phyloP scores from a whole-genome alignment of 2,888 invertebrate species.

The Ophion slaviceki region DNA sequence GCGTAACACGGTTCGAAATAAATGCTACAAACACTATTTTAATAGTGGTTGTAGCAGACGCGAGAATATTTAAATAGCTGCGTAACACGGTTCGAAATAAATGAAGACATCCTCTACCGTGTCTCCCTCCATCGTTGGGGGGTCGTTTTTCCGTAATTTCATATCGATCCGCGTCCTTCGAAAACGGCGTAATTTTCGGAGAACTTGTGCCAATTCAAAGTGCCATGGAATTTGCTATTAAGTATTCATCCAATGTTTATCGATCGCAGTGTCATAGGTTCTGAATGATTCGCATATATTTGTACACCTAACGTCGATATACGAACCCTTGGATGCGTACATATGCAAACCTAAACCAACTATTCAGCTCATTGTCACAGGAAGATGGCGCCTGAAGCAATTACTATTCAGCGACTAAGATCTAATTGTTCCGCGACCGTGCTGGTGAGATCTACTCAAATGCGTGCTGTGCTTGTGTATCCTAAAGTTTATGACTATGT shows the following conservation, averaged over 20 bases:
- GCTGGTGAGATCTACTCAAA: conserved; percentile 30
- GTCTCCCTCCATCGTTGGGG: neutral
- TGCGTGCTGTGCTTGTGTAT: conserved; percentile 22
- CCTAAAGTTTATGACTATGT: conserved; percentile 16
- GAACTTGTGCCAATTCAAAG: neutral
- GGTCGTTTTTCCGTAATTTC: neutral
- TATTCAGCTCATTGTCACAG: conserved; percentile 42
- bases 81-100: conserved; percentile 4
- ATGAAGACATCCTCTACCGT: neutral
- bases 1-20: neutral
- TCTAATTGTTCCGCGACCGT: conserved; percentile 53
- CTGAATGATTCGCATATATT: neutral
- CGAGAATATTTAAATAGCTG: conserved; percentile 30
- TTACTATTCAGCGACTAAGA: conserved; percentile 52
- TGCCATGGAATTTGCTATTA: too few relatives aligned
- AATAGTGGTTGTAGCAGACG: too few relatives aligned
- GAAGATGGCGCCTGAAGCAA: conserved; percentile 39
- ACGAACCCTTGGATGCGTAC: too few relatives aligned
- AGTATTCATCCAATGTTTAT: too few relatives aligned
- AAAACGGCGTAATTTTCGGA: neutral
- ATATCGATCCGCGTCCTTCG: neutral
- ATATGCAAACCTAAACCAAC: conserved; percentile 5
- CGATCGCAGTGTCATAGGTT: too few relatives aligned
- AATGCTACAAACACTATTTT: neutral
- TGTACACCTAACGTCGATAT: neutral